phyloP scores from a whole-genome alignment of 2,888 invertebrate species.

The Lithophane leautieri region DNA sequence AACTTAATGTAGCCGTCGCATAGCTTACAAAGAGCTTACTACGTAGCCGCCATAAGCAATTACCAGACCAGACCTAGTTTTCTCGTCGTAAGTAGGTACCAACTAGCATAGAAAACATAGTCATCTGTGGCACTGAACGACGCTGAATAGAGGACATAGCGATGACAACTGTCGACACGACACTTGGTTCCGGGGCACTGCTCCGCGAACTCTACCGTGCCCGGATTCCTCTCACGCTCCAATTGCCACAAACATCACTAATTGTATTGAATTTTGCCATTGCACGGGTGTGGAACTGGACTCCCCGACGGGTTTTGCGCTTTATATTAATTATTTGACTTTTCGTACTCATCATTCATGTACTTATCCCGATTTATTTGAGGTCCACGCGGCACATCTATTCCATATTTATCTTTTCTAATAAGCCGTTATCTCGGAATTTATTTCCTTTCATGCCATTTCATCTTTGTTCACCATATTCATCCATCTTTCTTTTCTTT shows the following conservation, averaged over 20 bases:
- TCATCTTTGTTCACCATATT: not conserved
- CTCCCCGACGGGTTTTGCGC: slow-evolving; percentile 66
- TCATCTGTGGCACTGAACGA: slow-evolving; percentile 31
- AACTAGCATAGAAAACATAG: slow-evolving; percentile 25
- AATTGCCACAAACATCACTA: slow-evolving; percentile 87
- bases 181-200: slow-evolving; percentile 85
- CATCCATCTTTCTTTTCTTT: not conserved
- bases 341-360: not conserved
- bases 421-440: not conserved
- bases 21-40: slow-evolving; percentile 11
- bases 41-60: slow-evolving; percentile 21
- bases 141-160: slow-evolving; percentile 74
- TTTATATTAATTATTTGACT: slow-evolving; percentile 15
- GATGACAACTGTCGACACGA: slow-evolving; percentile 74
- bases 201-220: slow-evolving; percentile 82
- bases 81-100: slow-evolving; percentile 23
- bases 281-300: slow-evolving; percentile 76
- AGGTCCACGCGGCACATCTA: no score
- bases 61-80: slow-evolving; percentile 36
- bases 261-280: slow-evolving; percentile 85
- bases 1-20: not conserved
- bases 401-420: not conserved
- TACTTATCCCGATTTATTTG: slow-evolving; percentile 11
- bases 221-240: slow-evolving; percentile 89
- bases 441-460: not conserved